Conservation (phyloP, 2,888 invertebrate genomes). For the Hydroisotoma schaefferi region DNA sequence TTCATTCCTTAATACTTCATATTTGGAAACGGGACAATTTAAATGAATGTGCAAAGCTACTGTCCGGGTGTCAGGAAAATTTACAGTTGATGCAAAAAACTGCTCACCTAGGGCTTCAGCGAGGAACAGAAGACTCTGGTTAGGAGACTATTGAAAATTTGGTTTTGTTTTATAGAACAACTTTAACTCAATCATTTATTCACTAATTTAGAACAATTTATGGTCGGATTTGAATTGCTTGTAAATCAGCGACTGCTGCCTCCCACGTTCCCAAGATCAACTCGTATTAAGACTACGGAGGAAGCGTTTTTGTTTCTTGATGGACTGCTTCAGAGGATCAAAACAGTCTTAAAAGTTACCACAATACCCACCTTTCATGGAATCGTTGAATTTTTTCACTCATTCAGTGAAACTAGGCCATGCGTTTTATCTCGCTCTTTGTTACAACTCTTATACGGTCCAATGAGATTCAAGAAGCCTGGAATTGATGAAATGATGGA, state of each 20-base stretch:
- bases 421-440: slow-evolving; percentile 90
- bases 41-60: slow-evolving; percentile 66
- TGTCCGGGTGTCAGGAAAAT: slow-evolving; percentile 70
- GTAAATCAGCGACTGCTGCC: slow-evolving; percentile 92
- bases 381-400: slow-evolving; percentile 78
- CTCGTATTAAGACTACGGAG: slow-evolving; percentile 75
- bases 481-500: slow-evolving; percentile 67
- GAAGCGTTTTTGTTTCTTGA: slow-evolving; percentile 69
- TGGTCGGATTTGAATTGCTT: slow-evolving; percentile 88
- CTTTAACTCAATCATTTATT: slow-evolving; percentile 47
- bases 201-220: slow-evolving; percentile 46
- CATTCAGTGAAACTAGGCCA: slow-evolving; percentile 82
- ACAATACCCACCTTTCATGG: slow-evolving; percentile 45
- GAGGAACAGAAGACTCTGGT: slow-evolving; percentile 52
- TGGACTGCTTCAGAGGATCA: slow-evolving; percentile 74
- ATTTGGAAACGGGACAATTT: slow-evolving; percentile 51
- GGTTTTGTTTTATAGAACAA: not conserved
- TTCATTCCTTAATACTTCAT: slow-evolving; percentile 62
- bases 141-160: not conserved
- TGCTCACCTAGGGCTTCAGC: slow-evolving; percentile 68
- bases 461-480: slow-evolving; percentile 57
- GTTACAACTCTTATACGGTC: slow-evolving; percentile 74
- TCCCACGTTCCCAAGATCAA: slow-evolving; percentile 97
- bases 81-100: slow-evolving; percentile 76
- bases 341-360: slow-evolving; percentile 76